phyloP scores from a whole-genome alignment of 2,888 invertebrate genomes.

The Heliconius ismenius region DNA sequence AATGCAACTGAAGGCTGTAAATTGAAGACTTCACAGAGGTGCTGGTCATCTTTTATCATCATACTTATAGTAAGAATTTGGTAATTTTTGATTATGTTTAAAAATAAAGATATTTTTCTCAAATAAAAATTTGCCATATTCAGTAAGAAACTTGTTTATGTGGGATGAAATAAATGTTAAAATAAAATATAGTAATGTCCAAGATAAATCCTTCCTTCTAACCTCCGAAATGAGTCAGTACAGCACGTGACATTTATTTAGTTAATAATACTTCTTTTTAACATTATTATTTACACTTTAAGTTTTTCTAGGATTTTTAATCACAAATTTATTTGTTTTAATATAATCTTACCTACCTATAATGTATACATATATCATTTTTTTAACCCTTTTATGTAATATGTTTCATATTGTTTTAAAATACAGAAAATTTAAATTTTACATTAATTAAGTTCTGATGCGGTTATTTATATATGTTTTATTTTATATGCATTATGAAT shows the following conservation, averaged over 20 bases:
- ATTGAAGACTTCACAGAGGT: conserved; percentile 30
- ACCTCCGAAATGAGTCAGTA: conserved; percentile 55
- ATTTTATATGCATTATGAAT: not conserved
- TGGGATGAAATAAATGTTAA: conserved; percentile 50
- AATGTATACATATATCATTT: not conserved
- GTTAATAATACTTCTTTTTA: not conserved
- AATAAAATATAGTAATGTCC: conserved; percentile 47
- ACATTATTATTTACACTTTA: not conserved
- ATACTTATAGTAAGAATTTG: conserved; percentile 77
- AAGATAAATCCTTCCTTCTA: conserved; percentile 51
- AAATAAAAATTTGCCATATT: conserved; percentile 50
- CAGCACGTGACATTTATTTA: conserved; percentile 15
- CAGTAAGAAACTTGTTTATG: conserved; percentile 50
- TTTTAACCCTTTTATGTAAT: not conserved
- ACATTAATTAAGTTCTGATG: not conserved
- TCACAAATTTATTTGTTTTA: not conserved
- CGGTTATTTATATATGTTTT: not conserved
- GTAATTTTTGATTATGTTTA: conserved; percentile 78
- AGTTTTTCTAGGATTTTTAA: not conserved
- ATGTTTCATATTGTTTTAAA: not conserved
- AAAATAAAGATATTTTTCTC: conserved; percentile 58
- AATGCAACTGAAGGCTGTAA: conserved; percentile 30
- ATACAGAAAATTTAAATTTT: not conserved
- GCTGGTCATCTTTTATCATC: conserved; percentile 49
- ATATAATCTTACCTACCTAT: not conserved